Base-by-base conservation (phyloP, 2,113 vertebrate genomes). In the Nycticryphes semicollaris region DNA sequence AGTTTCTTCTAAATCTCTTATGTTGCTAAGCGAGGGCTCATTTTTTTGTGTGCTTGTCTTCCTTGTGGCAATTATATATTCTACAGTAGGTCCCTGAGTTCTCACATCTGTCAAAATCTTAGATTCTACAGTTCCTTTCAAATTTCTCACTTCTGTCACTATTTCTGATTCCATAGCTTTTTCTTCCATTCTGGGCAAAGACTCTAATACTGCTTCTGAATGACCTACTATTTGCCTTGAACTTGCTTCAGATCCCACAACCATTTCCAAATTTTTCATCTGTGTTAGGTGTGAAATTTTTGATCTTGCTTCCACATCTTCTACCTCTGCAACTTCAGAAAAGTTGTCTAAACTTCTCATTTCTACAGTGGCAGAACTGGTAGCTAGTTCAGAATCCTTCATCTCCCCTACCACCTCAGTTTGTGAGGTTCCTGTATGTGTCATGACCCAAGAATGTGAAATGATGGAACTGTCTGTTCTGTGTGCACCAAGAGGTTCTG, bases 21-120 rank as follows among this genome's bases (percentile, higher is more conserved):
- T 5, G 15, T 3, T 11, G 0, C 1, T 20, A 39, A 73, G 31
- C 0, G 5, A 81, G 6, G 57, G 31, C 28, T 94, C 95, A 66
- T 14, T 68, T 82, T 14, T 39, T 45, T 68, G 64, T 9, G 45
- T 62, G 67, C 57, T 56, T 83, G 78, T 89, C 13, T 12, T 76
- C 33, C 14, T 35, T 67, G 74, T 86, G 90, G 69, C 78, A 86
- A 88, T 78, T 69, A 35, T 31, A 82, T 83, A 73, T 17, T 94
- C 95, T 83, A 47, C 67, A 89, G 62, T 39, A 93, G 95, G 80
- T 51, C 81, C 96, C 84, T 69, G 94, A 95, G 91, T 83, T 76
- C 84, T 77, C 28, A 16, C 16, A 84, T 89, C 86, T 70, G 70
- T 25, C 3, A 5, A 14, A 33, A 88, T 51, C 35, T 62, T 31